Base-by-base conservation (phyloP, 2,888 invertebrate genomes). In the Eristalis arbustorum region DNA sequence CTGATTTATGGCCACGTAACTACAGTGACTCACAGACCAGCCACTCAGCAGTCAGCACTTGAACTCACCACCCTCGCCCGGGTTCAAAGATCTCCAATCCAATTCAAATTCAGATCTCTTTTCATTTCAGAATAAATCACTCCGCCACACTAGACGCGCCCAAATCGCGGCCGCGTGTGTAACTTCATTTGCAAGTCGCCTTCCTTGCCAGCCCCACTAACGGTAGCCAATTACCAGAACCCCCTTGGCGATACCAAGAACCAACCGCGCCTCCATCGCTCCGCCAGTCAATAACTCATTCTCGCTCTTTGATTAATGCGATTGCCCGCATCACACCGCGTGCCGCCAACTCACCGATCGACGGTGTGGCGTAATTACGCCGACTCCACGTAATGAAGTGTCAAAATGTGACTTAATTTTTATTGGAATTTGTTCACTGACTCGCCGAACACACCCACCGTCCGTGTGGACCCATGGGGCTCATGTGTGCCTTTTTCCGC, bases 381-480 rank as follows among this genome's bases (percentile, higher is more conserved):
- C 77, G 77, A 74, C 77, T 82, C 31, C 68, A 18, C 59, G 77
- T 85, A 85, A 77, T 85, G 82, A 77, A 85, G 82, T 85, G 85
- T 85, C 85, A 77, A 82, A 73, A 73, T 66, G 34, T 77, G 85
- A 85, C 82, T 85, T 85, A 85, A 84, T 84, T 84, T 84, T 76
- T 76, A 84, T 84, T 81, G 72, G 72, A 81, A 77, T 59, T 59
- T 14, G 59, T 23, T 25, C 31, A 6, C 13, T 59, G 23, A 59
- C 42, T 67, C 37, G 59, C 23, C 23, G 80, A 84, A 76, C 84
- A 81, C 84, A 84, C 81, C 84, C 72, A 59, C 37, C 8, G 14
- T 49, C 49, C 34, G 34, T 37, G 8, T 25, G 25, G 25, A 25
- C 25, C 25, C 25, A 25, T 3, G 25, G 25, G 25, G 25, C 25